Evolutionary conservation across 2,113 vertebrate species (phyloP), one percentile per base, ranked within the genome.

Genomic region (Plectropomus leopardus): DNA sequence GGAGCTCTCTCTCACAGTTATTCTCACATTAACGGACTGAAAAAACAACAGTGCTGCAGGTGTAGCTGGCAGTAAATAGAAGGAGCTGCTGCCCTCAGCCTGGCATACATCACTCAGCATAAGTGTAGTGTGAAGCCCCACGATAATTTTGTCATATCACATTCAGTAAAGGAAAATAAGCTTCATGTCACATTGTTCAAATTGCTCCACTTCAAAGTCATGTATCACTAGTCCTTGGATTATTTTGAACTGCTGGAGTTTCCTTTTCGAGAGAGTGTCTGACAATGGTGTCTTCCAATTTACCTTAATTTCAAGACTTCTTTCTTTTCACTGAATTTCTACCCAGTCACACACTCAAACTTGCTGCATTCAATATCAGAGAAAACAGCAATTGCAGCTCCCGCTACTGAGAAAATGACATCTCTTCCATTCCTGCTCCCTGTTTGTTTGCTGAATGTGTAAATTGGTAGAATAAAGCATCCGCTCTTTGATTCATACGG

Each of bases 1-100:
- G 30, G 21, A 53, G 17, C 24, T 47, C 63, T 64, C 17, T 34
- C 45, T 32, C 9, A 42, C 15, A 50, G 69, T 54, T 30, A 0
- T 44, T 42, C 32, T 54, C 16, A 64, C 50, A 54, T 66, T 73
- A 72, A 73, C 36, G 24, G 47, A 45, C n/a, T 50, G 34, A 23
- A 44, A n/a, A 70, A 50, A 72, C 21, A 47, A 50, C 30, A 70
- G 21, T 21, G 45, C 30, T 32, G 26, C 36, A 42, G 48, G 45
- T 54, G 44, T 40, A 54, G 17, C 58, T 32, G 5, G 28, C 7
- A 32, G 21, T 36, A 32, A 53, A 13, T 7, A 6, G 17, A 55
- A 57, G 53, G 68, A 47, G 26, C 54, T 72, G 40, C 34, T 44
- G 34, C 23, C 67, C n/a, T 28, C 34, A 28, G 34, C 16, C 53